phyloP scores from a whole-genome alignment of 2,797 vertebrate genomes.

The Philypnodon macrostomus region DNA sequence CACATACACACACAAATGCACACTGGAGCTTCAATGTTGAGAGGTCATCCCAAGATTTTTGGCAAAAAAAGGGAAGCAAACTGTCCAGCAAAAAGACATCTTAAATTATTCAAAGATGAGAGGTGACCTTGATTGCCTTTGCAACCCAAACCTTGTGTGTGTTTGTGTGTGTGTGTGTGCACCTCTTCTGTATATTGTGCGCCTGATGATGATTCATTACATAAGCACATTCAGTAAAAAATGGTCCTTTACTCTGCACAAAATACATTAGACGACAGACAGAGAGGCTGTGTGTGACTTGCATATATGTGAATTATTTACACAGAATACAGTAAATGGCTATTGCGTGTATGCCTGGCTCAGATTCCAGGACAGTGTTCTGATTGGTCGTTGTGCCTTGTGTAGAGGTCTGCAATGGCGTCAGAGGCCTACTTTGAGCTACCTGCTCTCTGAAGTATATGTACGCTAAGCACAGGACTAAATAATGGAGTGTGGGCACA shows the following conservation, averaged over 20 bases:
- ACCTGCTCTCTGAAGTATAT: slow-evolving; percentile 54
- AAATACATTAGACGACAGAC: slow-evolving; percentile 6
- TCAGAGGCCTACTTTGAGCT: slow-evolving; percentile 44
- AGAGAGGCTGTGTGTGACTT: slow-evolving; percentile 31
- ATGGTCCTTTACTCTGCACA: slow-evolving; percentile 2
- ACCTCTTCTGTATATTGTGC: slow-evolving; percentile 26
- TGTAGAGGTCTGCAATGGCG: slow-evolving; percentile 32
- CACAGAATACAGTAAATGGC: slow-evolving; percentile 60
- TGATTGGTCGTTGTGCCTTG: slow-evolving; percentile 47
- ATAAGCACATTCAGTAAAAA: slow-evolving; percentile 41
- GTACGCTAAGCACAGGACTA: slow-evolving; percentile 49
- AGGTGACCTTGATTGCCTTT: slow-evolving; percentile 70
- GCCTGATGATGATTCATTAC: slow-evolving; percentile 55
- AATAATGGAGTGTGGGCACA: slow-evolving; percentile 65
- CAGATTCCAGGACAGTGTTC: slow-evolving; percentile 27
- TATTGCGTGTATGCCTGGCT: slow-evolving; percentile 49
- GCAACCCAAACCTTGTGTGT: slow-evolving; percentile 48
- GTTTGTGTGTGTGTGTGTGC: slow-evolving; percentile 20
- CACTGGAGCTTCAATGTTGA: slow-evolving; percentile 19
- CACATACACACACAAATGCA: slow-evolving; percentile 3
- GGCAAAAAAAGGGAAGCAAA: slow-evolving; percentile 30
- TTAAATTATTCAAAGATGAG: slow-evolving; percentile 60
- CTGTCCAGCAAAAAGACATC: slow-evolving; percentile 42
- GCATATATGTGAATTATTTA: slow-evolving; percentile 79
- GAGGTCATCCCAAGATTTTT: slow-evolving; percentile 34